Evolutionary conservation across 2,888 invertebrate species (phyloP), one percentile per base, ranked within the genome.

Genomic region (Mamestra brassicae): DNA sequence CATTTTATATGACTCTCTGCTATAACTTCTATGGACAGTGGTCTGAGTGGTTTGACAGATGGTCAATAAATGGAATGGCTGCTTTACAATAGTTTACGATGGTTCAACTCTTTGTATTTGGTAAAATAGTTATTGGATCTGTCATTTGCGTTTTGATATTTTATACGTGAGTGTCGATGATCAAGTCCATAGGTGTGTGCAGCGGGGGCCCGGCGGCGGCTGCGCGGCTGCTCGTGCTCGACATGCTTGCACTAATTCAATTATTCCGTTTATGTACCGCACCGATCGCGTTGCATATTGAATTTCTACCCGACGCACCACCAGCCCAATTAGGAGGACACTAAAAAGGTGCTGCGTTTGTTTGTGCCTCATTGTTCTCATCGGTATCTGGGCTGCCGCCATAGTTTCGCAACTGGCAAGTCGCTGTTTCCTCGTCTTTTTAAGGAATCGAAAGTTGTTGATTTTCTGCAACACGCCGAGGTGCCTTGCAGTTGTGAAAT

Each of bases 401-500:
- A 88, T 87, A 86, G 91, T 96, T 95, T 95, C 92, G 93, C 92
- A 95, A 96, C 85, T 83, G 87, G 81, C 88, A 76, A 81, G 86
- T 84, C 79, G 90, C 88, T 85, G 92, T 93, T 95, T 94, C 95
- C 94, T 93, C 91, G 93, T 93, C 95, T 94, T 94, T 95, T 95
- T 94, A 95, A 93, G 95, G 96, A 94, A 93, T 95, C 91, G 96
- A 96, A 96, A 96, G 96, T 95, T 93, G 93, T 93, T 92, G 93
- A 93, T 94, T 94, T 93, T 93, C 90, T 91, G 92, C 90, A 91
- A 87, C 87, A 89, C 89, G 89, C 83, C 82, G 87, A 85, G 89
- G 89, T 87, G 80, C 86, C 83, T 84, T 92, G 92, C 92, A 90
- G 91, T 95, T 96, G 95, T 94, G 95, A 94, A 95, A 96, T 90